Base-by-base conservation (phyloP, 2,797 vertebrate genomes). In the Lycodopsis pacificus region DNA sequence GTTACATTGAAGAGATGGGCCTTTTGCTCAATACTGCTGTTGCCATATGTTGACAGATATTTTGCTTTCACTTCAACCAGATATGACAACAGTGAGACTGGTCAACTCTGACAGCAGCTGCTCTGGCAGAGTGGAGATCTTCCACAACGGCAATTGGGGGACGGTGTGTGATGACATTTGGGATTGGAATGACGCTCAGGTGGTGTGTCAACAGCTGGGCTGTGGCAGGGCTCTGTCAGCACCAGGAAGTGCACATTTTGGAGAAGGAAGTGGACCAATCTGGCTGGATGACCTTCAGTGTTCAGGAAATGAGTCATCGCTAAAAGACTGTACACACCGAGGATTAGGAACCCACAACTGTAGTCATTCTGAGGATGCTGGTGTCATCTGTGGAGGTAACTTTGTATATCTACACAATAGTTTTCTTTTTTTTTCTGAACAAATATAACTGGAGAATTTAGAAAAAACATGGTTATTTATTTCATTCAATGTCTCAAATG, bases 371-470 rank as follows among this genome's bases (percentile, higher is more conserved):
- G 3, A 64, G 2, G 59, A 64, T 34, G 42, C 22, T n/a, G 8
- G 65, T 15, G 73, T 62, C 25, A 9, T 22, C 20, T 68, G 56
- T 62, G 36, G 25, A 62, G 57, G 73, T 66, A 63, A 38, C 8
- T 65, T 10, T 12, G n/a, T 58, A 36, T 5, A 32, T 32, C 32
- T 32, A 36, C 34, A 9, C 32, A 5, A 27, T 27, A 2, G 6
- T 32, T 32, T 6, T 1, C 12, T 40, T 40, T 11, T 40, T n/a
- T 27, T 27, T 27, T 27, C 27, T 27, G 38, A 10, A 12, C 40
- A 42, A 14, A 42, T 42, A 42, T 42, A 12, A 42, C 3, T 12
- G 27, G 27, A 27, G 27, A 27, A 27, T 27, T 27, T 27, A 27
- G 2, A 3, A 27, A 27, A 25, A 25, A 25, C 25, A 25, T 25